phyloP scores from a whole-genome alignment of 2,113 vertebrate genomes.

The Himantopus leucocephalus region DNA sequence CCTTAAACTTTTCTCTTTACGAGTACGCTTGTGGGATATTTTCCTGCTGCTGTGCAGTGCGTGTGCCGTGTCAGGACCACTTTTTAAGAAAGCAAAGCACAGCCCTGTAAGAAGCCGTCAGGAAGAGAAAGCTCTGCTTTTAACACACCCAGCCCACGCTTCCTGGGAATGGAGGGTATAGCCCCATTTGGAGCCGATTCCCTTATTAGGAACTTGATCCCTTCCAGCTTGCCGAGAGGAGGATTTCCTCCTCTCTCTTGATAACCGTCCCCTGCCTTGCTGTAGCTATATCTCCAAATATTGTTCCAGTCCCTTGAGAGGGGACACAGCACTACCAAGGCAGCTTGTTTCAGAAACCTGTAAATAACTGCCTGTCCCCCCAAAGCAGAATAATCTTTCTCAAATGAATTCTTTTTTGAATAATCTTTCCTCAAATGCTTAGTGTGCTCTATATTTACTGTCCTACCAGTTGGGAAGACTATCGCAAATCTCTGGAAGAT shows the following conservation, averaged over 20 bases:
- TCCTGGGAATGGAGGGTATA: background rate
- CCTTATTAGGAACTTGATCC: conserved; percentile 1
- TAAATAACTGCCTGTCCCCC: background rate
- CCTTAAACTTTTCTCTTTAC: conserved; percentile 61
- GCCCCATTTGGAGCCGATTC: background rate
- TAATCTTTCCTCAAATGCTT: background rate
- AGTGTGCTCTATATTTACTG: background rate
- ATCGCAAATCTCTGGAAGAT: background rate
- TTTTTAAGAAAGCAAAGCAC: background rate
- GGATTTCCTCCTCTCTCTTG: background rate
- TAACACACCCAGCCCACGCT: background rate
- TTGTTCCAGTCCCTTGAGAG: background rate
- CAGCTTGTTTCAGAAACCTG: background rate
- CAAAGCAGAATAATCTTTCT: background rate
- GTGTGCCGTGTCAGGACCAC: background rate
- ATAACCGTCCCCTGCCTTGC: background rate
- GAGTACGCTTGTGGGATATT: conserved; percentile 3
- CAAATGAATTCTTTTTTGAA: background rate
- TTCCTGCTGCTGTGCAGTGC: conserved; percentile 2
- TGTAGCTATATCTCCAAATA: background rate
- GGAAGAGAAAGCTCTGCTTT: background rate
- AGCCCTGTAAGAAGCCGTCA: background rate
- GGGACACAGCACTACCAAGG: background rate
- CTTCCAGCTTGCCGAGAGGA: background rate
- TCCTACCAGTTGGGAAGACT: background rate